Conservation (phyloP, 2,888 invertebrate genomes). For the Chironomus tentans region DNA sequence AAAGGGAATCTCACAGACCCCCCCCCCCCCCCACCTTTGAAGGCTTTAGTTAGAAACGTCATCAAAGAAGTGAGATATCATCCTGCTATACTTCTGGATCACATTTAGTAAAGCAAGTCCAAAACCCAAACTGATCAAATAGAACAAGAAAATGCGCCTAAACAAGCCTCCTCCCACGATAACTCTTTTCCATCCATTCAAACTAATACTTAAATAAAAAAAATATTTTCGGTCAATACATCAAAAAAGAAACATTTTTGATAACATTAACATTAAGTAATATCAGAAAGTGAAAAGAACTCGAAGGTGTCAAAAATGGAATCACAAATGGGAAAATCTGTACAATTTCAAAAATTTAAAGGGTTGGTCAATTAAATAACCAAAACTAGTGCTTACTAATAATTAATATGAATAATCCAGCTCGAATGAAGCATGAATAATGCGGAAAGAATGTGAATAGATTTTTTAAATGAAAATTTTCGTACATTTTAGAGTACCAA, state of each 20-base stretch:
- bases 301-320: slow-evolving; percentile 7
- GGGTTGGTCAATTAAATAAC: not conserved
- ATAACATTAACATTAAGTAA: slow-evolving; percentile 9
- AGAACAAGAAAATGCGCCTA: too few relatives aligned
- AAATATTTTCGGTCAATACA: not conserved
- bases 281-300: not conserved
- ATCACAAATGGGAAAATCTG: slow-evolving; percentile 2
- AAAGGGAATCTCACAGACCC: too few relatives aligned
- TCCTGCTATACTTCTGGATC: too few relatives aligned
- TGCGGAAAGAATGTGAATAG: not conserved
- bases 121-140: too few relatives aligned
- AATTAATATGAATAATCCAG: not conserved
- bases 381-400: not conserved
- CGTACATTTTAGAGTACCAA: slow-evolving; percentile 29
- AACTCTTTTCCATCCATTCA: too few relatives aligned
- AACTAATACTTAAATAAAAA: not conserved
- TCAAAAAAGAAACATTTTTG: not conserved
- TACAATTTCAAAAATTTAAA: not conserved
- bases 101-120: too few relatives aligned
- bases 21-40: too few relatives aligned
- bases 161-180: too few relatives aligned
- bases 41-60: too few relatives aligned
- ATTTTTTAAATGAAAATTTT: not conserved
- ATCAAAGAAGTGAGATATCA: too few relatives aligned
- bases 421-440: not conserved